Conservation (phyloP, 2,113 vertebrate species). For the Eurystomus gularis region DNA sequence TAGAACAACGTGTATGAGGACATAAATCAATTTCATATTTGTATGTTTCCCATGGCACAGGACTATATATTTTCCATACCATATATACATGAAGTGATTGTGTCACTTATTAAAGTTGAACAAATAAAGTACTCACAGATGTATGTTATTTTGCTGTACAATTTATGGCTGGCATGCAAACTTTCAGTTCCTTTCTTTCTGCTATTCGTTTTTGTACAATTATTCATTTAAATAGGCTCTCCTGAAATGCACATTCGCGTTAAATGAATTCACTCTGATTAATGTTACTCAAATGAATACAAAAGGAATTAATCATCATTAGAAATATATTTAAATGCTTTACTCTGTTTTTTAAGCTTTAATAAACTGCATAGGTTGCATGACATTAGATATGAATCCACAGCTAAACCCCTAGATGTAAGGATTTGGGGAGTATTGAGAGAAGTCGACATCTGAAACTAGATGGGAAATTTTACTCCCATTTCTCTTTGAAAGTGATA, state of each 20-base stretch:
- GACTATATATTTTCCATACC: background rate
- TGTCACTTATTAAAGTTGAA: background rate
- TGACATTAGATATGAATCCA: background rate
- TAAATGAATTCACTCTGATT: slow-evolving; percentile 71
- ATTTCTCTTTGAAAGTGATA: background rate
- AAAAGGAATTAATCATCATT: slow-evolving; percentile 70
- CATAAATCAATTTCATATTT: background rate
- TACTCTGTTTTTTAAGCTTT: slow-evolving; percentile 29
- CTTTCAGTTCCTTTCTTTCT: slow-evolving; percentile 15
- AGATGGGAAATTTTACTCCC: background rate
- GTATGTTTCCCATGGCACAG: background rate
- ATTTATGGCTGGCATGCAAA: background rate
- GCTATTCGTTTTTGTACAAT: slow-evolving; percentile 36
- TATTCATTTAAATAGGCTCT: slow-evolving; percentile 56
- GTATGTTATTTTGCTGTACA: background rate
- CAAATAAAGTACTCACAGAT: background rate
- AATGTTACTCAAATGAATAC: slow-evolving; percentile 60
- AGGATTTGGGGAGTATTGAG: background rate
- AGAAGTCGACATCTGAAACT: background rate
- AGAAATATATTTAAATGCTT: slow-evolving; percentile 51
- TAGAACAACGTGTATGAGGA: background rate
- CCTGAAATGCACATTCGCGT: slow-evolving; percentile 54
- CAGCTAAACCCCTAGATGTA: background rate
- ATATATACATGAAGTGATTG: background rate
- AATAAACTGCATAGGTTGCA: background rate